Evolutionary conservation across 2,113 vertebrate species (phyloP).

Genomic region (Ochotona princeps): DNA sequence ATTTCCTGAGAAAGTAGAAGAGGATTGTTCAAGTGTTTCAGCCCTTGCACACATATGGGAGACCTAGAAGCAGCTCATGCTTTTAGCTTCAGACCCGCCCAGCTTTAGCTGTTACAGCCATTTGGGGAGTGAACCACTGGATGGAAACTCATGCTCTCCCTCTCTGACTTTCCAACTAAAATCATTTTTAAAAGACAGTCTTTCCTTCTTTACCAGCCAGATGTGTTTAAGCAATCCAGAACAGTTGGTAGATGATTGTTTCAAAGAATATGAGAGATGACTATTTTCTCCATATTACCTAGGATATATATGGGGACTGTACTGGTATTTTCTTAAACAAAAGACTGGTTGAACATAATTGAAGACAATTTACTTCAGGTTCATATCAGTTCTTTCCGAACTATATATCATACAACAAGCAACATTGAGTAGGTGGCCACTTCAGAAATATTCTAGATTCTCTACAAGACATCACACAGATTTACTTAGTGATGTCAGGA

Average conservation of each 20-base stretch:
- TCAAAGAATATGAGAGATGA: background rate
- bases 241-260: background rate
- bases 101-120: too few relatives aligned
- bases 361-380: background rate
- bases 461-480: background rate
- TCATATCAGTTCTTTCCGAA: background rate
- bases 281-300: background rate
- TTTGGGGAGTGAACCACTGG: too few relatives aligned
- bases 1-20: too few relatives aligned
- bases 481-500: background rate
- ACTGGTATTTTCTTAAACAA: background rate
- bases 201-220: background rate
- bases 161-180: too few relatives aligned
- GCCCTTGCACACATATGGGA: too few relatives aligned
- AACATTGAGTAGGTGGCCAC: background rate
- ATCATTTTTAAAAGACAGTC: background rate
- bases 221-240: background rate
- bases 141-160: too few relatives aligned
- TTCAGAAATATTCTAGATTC: background rate
- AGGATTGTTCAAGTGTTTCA: too few relatives aligned
- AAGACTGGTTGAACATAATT: background rate
- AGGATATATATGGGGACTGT: background rate
- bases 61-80: too few relatives aligned
- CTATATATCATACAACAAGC: background rate
- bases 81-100: too few relatives aligned